These are phyloP conservation scores for Blastobasis adustella DNA, from an alignment of 2,888 invertebrate species.

Conservation along the genomic window DNA sequence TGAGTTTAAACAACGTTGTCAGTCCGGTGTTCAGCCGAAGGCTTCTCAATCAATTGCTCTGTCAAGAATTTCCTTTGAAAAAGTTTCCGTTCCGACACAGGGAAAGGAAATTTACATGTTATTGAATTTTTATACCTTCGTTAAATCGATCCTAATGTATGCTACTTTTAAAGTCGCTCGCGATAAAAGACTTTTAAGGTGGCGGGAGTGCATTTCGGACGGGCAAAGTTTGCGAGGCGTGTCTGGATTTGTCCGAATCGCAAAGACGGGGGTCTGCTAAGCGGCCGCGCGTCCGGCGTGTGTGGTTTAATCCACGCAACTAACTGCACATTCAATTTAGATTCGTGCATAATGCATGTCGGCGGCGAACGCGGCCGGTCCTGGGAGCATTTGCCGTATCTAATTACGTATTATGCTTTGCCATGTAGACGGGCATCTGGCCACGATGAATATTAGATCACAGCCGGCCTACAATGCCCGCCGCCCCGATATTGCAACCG, in stretches of 20 bases:
- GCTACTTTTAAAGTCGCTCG: background rate
- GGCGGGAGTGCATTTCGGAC: too few species aligned
- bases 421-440: conserved; percentile 59
- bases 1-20: conserved; percentile 2
- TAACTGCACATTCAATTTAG: conserved; percentile 68
- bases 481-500: conserved; percentile 40
- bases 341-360: conserved; percentile 66
- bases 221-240: too few species aligned
- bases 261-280: too few species aligned
- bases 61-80: conserved; percentile 53
- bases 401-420: conserved; percentile 71
- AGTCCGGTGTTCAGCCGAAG: conserved; percentile 11
- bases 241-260: too few species aligned
- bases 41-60: conserved; percentile 53
- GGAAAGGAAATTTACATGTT: conserved; percentile 66
- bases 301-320: conserved; percentile 48
- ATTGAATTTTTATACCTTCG: conserved; percentile 70
- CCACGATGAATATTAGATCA: conserved; percentile 70
- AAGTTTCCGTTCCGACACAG: conserved; percentile 56
- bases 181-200: background rate
- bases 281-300: too few species aligned
- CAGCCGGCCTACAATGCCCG: conserved; percentile 40
- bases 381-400: conserved; percentile 64
- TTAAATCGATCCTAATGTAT: conserved; percentile 30
- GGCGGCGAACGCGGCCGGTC: conserved; percentile 34